A percentile compares a stretch with the other conserved stretches of the same genome.
Evolutionary conservation across 1,140 invertebrate genomes (phyloP).

Genomic region (Bombus breviceps): DNA sequence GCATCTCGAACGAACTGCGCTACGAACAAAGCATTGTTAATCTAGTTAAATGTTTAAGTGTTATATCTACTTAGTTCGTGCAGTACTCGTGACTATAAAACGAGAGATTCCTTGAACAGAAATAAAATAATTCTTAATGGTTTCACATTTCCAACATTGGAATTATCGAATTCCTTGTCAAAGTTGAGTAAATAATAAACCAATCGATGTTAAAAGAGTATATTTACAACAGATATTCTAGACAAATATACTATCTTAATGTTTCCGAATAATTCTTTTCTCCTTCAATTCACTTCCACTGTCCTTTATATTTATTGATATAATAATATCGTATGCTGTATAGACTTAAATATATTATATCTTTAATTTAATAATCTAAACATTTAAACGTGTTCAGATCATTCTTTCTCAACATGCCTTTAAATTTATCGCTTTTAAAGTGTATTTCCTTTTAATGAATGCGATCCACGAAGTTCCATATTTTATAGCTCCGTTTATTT

Average conservation of each 20-base stretch:
- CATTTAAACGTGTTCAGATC: background rate
- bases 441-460: background rate
- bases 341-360: background rate
- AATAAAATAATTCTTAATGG: constrained; percentile 25
- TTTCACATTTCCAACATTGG: constrained; percentile 11
- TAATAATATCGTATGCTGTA: background rate
- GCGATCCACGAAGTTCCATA: too few species aligned
- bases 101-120: background rate
- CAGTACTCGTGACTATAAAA: constrained; percentile 13
- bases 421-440: background rate
- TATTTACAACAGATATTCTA: constrained; percentile 10
- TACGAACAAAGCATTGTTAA: constrained; percentile 31
- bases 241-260: constrained; percentile 15
- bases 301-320: background rate
- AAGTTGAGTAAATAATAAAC: background rate
- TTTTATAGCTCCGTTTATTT: too few species aligned
- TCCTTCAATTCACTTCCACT: background rate
- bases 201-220: constrained; percentile 6
- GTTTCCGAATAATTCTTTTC: background rate
- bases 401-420: background rate
- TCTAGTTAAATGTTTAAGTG: constrained; percentile 48
- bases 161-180: constrained; percentile 15
- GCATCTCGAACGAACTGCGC: constrained; percentile 20
- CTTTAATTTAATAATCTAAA: background rate
- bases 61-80: constrained; percentile 25